Percentiles rank a stretch among this genome's conserved stretches.
Conservation (phyloP, 53 echinoderm and acorn worm species). For the Actinopyga echinites region DNA sequence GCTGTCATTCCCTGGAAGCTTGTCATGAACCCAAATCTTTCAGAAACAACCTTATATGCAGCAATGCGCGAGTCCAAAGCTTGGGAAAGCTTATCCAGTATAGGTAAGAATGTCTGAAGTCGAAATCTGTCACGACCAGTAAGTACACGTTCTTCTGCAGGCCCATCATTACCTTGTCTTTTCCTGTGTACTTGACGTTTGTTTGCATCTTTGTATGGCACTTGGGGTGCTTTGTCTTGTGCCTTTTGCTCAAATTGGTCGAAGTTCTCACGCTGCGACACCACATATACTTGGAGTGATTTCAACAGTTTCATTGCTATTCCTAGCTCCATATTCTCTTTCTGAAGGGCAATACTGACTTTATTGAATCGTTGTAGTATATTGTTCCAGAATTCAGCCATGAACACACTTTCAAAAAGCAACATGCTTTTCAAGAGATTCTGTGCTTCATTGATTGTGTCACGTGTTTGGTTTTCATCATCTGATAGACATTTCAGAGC, state of each 20-base stretch:
- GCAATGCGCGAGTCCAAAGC: constrained; percentile 34
- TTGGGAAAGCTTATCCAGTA: constrained; percentile 33
- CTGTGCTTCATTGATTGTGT: constrained; percentile 33
- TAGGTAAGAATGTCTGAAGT: constrained; percentile 31
- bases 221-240: constrained; percentile 33
- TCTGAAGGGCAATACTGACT: constrained; percentile 35
- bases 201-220: constrained; percentile 33
- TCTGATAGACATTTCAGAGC: constrained; percentile 38
- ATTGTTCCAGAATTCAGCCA: constrained; percentile 34
- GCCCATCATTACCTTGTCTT: constrained; percentile 28
- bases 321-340: constrained; percentile 35
- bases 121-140: constrained; percentile 31
- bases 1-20: constrained; percentile 35
- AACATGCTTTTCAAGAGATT: constrained; percentile 35
- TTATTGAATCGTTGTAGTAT: constrained; percentile 20
- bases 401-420: constrained; percentile 26
- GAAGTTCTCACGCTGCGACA: constrained; percentile 33
- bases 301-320: constrained; percentile 29
- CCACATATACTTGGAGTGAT: constrained; percentile 28
- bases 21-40: constrained; percentile 35
- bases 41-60: constrained; percentile 20
- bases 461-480: constrained; percentile 31
- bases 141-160: constrained; percentile 35
- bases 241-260: constrained; percentile 29
- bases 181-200: constrained; percentile 33